Base-by-base conservation (phyloP, 1,140 invertebrate species). In the Aphis gossypii region DNA sequence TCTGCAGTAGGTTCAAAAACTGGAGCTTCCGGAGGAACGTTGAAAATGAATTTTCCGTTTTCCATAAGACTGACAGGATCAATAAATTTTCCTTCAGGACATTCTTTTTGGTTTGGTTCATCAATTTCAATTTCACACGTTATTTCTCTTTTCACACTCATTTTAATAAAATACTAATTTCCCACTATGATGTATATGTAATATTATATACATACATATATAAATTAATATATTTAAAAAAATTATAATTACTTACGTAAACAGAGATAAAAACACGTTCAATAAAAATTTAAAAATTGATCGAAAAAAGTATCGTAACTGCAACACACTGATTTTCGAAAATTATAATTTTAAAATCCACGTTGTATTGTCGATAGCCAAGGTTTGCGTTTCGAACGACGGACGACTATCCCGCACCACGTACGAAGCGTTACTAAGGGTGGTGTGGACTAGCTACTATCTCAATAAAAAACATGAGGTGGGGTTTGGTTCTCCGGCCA, bases 1-100 rank as follows among this genome's bases (percentile, higher is more conserved):
- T 99, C 98, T 89, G 96, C 96, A 44, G 97, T 98, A 21, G 98
- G 98, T 94, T 97, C 96, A 96, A 98, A 99, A 20, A 98, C 97
- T 83, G 98, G 98, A 94, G 98, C 98, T 95, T 99, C 98, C 60
- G 97, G 97, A 56, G 98, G 98, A 94, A 97, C 96, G 94, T 96
- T 96, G 95, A 99, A 99, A 94, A 97, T 96, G 95, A 98, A 98
- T 95, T 97, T 97, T 35, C 94, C 94, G 23, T 94, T 94, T 93
- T 93, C 94, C 94, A 94, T 95, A 94, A 93, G 93, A 68, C 94
- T 94, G 94, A 94, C 95, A 95, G 87, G 94, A 93, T 94, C 95
- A 94, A 94, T 95, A 82, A 94, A 94, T 86, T 93, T 93, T 21
- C 92, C 92, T 54, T 93, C 92, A 7, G 92, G 92, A 84, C 92